Percentiles rank a stretch among this genome's conserved stretches.
phyloP scores from a whole-genome alignment of 2,113 vertebrate genomes.

The Phrynosoma platyrhinos region DNA sequence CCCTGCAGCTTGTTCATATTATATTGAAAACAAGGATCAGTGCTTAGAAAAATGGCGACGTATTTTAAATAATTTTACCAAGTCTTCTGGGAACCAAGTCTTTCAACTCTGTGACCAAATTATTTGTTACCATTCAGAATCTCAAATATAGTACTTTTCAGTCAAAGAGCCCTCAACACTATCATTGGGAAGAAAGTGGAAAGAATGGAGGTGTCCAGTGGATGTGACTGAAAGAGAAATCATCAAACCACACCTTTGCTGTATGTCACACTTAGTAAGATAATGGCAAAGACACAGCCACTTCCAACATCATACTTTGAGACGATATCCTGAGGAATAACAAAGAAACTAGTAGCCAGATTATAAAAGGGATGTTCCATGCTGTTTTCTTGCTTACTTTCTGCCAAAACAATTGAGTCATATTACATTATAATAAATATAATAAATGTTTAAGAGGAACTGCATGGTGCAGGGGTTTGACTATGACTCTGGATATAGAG shows the following conservation, averaged over 20 bases:
- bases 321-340: not conserved
- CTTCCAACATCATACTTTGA: not conserved
- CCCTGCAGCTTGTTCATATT: constrained; percentile 32
- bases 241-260: not conserved
- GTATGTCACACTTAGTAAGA: not conserved
- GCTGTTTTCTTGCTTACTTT: not conserved
- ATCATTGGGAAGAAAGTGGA: too few relatives aligned
- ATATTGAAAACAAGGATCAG: not conserved
- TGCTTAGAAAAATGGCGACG: not conserved
- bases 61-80: not conserved
- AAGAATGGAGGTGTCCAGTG: too few relatives aligned
- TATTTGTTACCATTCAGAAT: not conserved
- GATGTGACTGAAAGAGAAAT: not conserved
- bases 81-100: not conserved
- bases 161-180: too few relatives aligned
- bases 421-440: not conserved
- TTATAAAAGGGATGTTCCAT: not conserved
- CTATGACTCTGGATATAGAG: too few relatives aligned
- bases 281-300: not conserved
- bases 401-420: not conserved
- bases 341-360: not conserved
- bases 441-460: too few relatives aligned
- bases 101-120: not conserved
- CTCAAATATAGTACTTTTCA: too few relatives aligned
- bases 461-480: too few relatives aligned